Evolutionary conservation across 1,140 invertebrate species (phyloP).

Genomic region (Aphis craccivora): DNA sequence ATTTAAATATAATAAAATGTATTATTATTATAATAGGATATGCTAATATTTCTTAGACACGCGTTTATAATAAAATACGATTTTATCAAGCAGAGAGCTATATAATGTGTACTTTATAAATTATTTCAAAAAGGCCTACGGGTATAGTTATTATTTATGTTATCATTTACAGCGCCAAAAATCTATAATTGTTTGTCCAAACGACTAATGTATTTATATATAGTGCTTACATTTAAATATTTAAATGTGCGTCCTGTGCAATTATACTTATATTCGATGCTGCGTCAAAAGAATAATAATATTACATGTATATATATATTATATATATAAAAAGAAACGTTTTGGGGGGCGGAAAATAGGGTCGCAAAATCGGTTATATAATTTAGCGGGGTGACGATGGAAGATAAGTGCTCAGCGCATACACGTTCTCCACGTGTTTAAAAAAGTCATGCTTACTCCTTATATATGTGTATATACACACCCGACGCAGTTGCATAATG

Average conservation of each 20-base stretch:
- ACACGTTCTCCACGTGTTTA: conserved; percentile 27
- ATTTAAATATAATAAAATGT: too few relatives aligned
- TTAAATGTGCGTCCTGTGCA: background rate
- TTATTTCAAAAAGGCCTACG: too few relatives aligned
- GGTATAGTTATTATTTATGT: background rate
- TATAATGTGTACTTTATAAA: too few relatives aligned
- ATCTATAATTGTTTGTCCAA: background rate
- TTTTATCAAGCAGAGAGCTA: too few relatives aligned
- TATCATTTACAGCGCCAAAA: background rate
- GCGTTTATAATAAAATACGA: too few relatives aligned
- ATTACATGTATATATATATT: background rate
- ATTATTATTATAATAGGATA: too few relatives aligned
- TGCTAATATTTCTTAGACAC: too few relatives aligned
- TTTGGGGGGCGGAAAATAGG: conserved; percentile 33
- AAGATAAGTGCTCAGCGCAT: conserved; percentile 28
- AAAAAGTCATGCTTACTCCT: background rate
- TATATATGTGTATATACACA: background rate
- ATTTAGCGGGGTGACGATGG: background rate
- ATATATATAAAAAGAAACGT: background rate
- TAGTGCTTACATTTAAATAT: background rate
- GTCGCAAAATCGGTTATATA: background rate
- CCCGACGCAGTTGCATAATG: background rate
- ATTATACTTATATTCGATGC: background rate
- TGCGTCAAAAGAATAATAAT: conserved; percentile 2
- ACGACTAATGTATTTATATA: background rate